A percentile compares a stretch with the other conserved stretches of the same genome.
Conservation (phyloP, 2,797 vertebrate species). For the Sebastes flavidus region DNA sequence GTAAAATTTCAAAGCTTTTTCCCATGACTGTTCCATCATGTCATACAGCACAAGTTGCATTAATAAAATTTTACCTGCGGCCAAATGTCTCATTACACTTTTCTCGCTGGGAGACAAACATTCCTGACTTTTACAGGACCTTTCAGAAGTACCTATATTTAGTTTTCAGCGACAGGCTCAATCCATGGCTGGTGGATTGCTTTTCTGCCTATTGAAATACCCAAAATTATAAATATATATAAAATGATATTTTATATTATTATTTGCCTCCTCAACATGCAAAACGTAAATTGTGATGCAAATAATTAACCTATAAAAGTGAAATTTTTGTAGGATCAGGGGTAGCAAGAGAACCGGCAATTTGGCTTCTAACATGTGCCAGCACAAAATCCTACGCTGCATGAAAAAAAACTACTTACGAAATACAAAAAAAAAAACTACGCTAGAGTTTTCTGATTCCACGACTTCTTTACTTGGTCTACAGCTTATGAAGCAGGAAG, state of each 20-base stretch:
- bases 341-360: too few relatives aligned
- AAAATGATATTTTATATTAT: neutral
- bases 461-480: neutral
- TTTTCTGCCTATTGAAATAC: neutral
- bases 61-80: neutral
- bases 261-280: neutral
- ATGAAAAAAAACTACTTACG: neutral
- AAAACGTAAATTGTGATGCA: too few relatives aligned
- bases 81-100: neutral
- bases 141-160: neutral
- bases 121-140: neutral
- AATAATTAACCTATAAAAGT: too few relatives aligned
- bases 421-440: neutral
- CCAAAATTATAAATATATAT: neutral
- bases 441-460: neutral
- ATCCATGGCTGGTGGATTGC: neutral
- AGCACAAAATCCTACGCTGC: neutral
- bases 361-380: neutral
- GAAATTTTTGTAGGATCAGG: too few relatives aligned
- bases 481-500: neutral
- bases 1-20: conserved; percentile 2
- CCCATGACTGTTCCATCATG: neutral
- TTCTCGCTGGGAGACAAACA: neutral
- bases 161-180: neutral
- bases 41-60: neutral